These are phyloP conservation scores for Oreohelix idahoensis DNA, from an alignment of 1,140 invertebrate genomes.

Conservation along the genomic window DNA sequence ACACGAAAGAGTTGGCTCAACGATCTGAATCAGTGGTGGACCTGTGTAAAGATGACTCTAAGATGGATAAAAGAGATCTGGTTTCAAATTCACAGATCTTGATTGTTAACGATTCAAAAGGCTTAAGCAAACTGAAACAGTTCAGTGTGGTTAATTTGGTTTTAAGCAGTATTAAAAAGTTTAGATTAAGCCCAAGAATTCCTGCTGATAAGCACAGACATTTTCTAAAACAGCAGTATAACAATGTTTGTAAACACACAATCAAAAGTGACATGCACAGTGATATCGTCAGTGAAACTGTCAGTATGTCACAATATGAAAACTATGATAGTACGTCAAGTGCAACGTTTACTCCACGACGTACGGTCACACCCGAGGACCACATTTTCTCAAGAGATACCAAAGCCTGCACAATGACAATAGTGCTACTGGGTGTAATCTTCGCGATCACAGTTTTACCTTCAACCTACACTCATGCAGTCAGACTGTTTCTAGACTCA, in stretches of 20 bases:
- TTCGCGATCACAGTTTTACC: conserved; percentile 5
- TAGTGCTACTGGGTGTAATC: conserved; percentile 1
- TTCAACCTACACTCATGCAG: not conserved
- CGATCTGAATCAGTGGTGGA: not conserved
- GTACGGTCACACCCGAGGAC: not conserved
- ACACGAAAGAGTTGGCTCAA: too few relatives aligned
- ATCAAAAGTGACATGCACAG: not conserved
- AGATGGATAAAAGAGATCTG: not conserved
- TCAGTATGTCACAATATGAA: not conserved
- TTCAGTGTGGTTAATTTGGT: not conserved
- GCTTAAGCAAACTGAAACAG: not conserved
- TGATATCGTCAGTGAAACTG: not conserved
- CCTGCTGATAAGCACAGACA: not conserved
- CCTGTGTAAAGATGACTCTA: not conserved
- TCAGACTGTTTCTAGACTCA: not conserved
- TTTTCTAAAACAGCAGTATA: not conserved
- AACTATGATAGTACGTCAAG: not conserved
- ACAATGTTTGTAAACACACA: not conserved
- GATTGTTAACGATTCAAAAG: not conserved
- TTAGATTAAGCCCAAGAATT: not conserved
- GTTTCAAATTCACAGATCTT: not conserved
- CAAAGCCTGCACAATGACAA: not conserved
- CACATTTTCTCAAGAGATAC: not conserved
- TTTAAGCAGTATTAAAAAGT: not conserved
- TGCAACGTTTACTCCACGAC: not conserved